These are phyloP conservation scores for Pelochelys cantorii DNA, from an alignment of 2,797 vertebrate genomes.

Conservation along the genomic window DNA sequence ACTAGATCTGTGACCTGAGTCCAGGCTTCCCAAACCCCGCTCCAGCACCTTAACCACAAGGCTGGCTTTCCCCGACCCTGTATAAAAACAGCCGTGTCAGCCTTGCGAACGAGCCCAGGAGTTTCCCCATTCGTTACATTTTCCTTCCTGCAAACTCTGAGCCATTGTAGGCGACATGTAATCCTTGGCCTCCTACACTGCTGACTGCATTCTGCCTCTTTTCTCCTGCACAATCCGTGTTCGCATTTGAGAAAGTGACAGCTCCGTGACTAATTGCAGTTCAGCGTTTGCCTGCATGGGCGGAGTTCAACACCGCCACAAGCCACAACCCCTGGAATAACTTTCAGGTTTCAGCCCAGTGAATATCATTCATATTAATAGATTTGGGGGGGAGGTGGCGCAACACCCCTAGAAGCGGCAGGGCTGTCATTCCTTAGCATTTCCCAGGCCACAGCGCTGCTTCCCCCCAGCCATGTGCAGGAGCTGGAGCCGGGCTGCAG, in stretches of 20 bases:
- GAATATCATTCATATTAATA: rapidly evolving
- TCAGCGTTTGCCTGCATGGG: background rate
- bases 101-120: background rate
- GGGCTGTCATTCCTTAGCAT: too few species aligned
- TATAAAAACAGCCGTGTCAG: rapidly evolving
- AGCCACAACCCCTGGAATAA: rapidly evolving
- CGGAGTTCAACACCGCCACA: slow-evolving; percentile 7
- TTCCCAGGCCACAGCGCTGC: too few species aligned
- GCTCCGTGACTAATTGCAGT: background rate
- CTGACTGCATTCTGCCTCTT: background rate
- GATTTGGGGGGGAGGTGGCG: too few species aligned
- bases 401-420: too few species aligned
- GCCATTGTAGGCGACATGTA: background rate
- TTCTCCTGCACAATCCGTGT: background rate
- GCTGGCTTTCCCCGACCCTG: background rate
- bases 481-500: too few species aligned
- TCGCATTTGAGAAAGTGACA: rapidly evolving
- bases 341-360: background rate
- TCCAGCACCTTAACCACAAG: background rate
- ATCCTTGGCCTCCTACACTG: background rate
- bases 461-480: too few species aligned
- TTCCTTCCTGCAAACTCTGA: background rate
- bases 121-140: background rate
- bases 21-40: background rate
- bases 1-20: background rate